phyloP scores from a whole-genome alignment of 2,113 vertebrate species.

The Ailurus styani region DNA sequence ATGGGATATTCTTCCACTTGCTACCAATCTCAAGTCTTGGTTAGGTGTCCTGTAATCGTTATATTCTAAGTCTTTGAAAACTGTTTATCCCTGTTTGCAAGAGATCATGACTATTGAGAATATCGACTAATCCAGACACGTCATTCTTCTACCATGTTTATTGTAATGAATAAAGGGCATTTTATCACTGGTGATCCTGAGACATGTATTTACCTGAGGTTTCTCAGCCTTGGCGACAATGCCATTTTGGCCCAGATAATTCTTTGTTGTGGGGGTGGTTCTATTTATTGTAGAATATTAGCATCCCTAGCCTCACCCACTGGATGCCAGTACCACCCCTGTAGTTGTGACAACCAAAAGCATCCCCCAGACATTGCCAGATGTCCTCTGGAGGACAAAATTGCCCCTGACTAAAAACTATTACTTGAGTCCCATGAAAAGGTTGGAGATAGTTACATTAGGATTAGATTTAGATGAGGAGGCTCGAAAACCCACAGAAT shows the following conservation, averaged over 20 bases:
- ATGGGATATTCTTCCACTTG: neutral
- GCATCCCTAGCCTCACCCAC: neutral
- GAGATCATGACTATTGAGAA: neutral
- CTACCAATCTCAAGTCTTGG: neutral
- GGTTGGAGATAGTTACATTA: neutral
- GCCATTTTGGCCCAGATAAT: neutral
- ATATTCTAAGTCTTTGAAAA: neutral
- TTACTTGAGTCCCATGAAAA: neutral
- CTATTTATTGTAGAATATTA: neutral
- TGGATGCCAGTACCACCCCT: neutral
- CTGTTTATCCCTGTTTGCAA: neutral
- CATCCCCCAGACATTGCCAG: neutral
- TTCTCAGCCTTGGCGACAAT: neutral
- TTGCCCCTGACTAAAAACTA: neutral
- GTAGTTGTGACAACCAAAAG: neutral
- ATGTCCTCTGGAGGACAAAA: neutral
- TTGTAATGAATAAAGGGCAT: neutral
- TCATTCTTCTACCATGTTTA: neutral
- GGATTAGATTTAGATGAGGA: neutral
- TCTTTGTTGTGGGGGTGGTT: neutral
- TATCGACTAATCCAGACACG: neutral
- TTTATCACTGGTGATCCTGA: neutral
- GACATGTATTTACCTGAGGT: neutral
- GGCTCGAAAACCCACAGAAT: neutral
- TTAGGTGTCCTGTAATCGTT: neutral